These are phyloP conservation scores for Discoglossus pictus DNA, from an alignment of 2,797 vertebrate species.

Conservation along the genomic window DNA sequence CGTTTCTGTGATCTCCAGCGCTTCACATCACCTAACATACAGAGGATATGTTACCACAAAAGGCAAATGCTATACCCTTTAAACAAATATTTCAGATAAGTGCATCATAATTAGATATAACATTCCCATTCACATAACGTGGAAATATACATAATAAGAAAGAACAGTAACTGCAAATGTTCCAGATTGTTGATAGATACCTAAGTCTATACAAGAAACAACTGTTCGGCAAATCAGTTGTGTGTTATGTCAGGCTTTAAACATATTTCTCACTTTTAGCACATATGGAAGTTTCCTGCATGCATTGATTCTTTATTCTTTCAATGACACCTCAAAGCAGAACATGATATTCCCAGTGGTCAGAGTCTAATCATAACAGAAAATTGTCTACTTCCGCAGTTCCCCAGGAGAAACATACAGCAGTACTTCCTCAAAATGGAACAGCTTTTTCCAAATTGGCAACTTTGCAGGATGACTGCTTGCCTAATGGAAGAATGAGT, in stretches of 20 bases:
- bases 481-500: slow-evolving; percentile 49
- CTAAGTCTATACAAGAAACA: background rate
- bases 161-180: no score
- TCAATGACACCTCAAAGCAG: slow-evolving; percentile 49
- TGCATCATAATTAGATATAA: no score
- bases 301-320: slow-evolving; percentile 34
- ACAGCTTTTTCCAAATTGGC: slow-evolving; percentile 48
- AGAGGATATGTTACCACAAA: no score
- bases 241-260: background rate
- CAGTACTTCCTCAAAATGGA: slow-evolving; percentile 39
- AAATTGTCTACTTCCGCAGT: slow-evolving; percentile 44
- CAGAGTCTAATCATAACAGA: slow-evolving; percentile 48
- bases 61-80: no score
- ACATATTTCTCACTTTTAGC: background rate
- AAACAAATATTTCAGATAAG: no score
- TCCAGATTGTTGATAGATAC: background rate
- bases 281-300: slow-evolving; percentile 31
- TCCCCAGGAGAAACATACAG: slow-evolving; percentile 39
- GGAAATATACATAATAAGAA: no score
- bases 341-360: slow-evolving; percentile 44
- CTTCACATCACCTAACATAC: no score
- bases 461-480: slow-evolving; percentile 49
- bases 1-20: no score
- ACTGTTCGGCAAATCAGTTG: background rate
- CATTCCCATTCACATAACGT: no score